Base-by-base conservation (phyloP, 2,113 vertebrate genomes). In the Monarcha castaneiventris region DNA sequence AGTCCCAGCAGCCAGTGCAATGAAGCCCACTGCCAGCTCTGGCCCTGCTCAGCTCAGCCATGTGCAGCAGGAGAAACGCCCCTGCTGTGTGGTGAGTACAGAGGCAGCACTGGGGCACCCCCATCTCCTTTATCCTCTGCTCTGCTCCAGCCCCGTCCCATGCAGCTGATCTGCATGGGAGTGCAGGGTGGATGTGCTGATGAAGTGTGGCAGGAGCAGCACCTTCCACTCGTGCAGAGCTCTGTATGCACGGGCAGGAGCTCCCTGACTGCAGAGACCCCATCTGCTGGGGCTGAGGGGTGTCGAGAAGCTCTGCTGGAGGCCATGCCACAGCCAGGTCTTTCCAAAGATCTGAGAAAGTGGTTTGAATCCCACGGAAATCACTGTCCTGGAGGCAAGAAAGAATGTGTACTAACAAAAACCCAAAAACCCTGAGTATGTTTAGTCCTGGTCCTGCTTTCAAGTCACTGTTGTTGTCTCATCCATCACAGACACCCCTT, bases 211-310 rank as follows among this genome's bases (percentile, higher is more conserved):
- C 55, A 27, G 55, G 46, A 39, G 3, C 44, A 32, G 15, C 33
- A 5, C 55, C 43, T 51, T 32, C 32, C 1, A 0, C 41, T 22
- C 6, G 3, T 4, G 22, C 0, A 0, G 35, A 49, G 5, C 41
- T 39, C 16, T 1, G 21, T 10, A 1, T 2, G 16, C 7, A 2
- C 9, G 3, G 3, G 0, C 3, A 3, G 41, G 56, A 54, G 52
- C 32, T 17, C 29, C 35, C 43, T n/a, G 27, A 4, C 21, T 33
- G 11, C 30, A 23, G 20, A 8, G 6, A 13, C 9, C 3, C 20
- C 39, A 1, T 13, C 52, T 26, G 7, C 5, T 21, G 37, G 19
- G 66, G 20, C 43, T 71, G 17, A 3, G 29, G 13, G 19, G 1
- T 21, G 5, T 13, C 1, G 1, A 51, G 62, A 35, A 72, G 21